Percentiles rank a stretch among this genome's conserved stretches.
phyloP scores from a whole-genome alignment of 2,113 vertebrate genomes.

The Daboia siamensis region DNA sequence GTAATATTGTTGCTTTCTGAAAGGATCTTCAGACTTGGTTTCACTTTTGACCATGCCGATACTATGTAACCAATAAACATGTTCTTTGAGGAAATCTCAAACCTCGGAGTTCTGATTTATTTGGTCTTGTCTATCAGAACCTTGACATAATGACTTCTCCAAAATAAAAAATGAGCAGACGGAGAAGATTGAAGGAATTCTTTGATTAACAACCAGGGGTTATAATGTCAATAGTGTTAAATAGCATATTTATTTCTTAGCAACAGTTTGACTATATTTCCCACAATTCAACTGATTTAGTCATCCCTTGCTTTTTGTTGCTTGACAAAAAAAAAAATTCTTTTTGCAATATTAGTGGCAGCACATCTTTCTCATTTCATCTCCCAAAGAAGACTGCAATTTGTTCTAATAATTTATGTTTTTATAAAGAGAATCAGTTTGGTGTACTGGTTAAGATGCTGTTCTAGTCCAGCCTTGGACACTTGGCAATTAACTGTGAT shows the following conservation, averaged over 20 bases:
- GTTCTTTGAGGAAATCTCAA: too few relatives aligned
- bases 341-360: not conserved
- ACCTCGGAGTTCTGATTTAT: too few relatives aligned
- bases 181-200: not conserved
- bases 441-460: too few relatives aligned
- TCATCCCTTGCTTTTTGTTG: not conserved
- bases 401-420: not conserved
- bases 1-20: too few relatives aligned
- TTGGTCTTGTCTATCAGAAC: too few relatives aligned
- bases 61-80: too few relatives aligned
- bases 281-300: not conserved
- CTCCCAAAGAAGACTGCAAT: not conserved
- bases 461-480: too few relatives aligned
- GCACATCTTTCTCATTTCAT: not conserved
- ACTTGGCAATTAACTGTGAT: too few relatives aligned
- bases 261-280: not conserved
- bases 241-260: not conserved
- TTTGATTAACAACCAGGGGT: not conserved
- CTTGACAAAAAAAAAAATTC: not conserved
- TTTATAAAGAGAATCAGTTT: not conserved
- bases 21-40: too few relatives aligned
- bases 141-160: not conserved
- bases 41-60: too few relatives aligned
- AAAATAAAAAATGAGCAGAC: not conserved
- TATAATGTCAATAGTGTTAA: not conserved